A percentile compares a stretch with the other conserved stretches of the same genome.
Evolutionary conservation across 2,113 vertebrate species (phyloP).

Genomic region (Aptenodytes patagonicus): DNA sequence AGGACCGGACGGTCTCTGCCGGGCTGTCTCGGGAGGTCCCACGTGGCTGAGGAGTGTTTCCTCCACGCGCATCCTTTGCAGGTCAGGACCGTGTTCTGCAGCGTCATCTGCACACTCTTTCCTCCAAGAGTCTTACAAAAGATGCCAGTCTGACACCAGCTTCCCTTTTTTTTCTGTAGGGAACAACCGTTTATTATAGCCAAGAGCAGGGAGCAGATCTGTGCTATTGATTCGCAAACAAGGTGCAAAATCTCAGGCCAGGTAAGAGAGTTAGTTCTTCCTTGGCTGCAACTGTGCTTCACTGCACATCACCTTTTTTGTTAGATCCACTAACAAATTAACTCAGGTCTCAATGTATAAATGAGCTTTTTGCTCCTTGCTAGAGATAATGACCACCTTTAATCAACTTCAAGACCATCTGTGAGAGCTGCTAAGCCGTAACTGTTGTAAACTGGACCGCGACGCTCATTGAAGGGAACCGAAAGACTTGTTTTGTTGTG

Average conservation of each 20-base stretch:
- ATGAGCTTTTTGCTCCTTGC: neutral
- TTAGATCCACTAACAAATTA: neutral
- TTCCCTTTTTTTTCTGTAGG: neutral
- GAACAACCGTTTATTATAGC: neutral
- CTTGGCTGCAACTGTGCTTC: neutral
- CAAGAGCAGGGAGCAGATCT: neutral
- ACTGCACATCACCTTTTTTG: neutral
- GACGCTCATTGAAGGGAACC: neutral
- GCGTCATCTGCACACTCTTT: neutral
- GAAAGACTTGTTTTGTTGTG: neutral
- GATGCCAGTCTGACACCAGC: neutral
- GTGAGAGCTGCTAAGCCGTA: neutral
- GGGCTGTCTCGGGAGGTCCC: neutral
- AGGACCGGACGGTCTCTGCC: neutral
- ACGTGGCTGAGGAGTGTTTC: neutral
- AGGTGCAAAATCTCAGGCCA: neutral
- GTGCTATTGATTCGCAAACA: neutral
- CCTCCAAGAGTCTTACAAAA: neutral
- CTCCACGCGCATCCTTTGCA: neutral
- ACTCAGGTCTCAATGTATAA: neutral
- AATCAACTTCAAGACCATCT: neutral
- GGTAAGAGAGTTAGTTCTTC: neutral
- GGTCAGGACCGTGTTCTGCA: neutral
- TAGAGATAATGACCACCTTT: neutral
- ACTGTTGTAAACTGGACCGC: neutral